phyloP scores from a whole-genome alignment of 2,888 invertebrate genomes.

The Leptopilina drosophilae region DNA sequence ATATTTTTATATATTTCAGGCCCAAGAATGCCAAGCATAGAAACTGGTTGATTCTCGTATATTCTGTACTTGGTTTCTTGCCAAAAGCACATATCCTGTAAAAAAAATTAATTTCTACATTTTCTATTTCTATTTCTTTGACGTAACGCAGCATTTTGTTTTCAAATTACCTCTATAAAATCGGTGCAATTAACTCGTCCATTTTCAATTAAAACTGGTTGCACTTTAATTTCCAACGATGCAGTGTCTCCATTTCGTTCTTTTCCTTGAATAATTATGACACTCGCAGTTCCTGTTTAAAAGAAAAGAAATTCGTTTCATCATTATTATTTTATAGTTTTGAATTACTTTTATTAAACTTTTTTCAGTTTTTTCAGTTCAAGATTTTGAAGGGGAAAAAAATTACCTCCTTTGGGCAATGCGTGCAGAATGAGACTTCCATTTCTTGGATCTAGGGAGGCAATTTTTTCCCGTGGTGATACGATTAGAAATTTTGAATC shows the following conservation, averaged over 20 bases:
- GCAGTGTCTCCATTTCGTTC: slow-evolving; percentile 60
- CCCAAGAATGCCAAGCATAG: slow-evolving; percentile 76
- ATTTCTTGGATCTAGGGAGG: slow-evolving; percentile 53
- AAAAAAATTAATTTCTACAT: slow-evolving; percentile 48
- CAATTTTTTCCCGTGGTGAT: slow-evolving; percentile 58
- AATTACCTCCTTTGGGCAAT: slow-evolving; percentile 55
- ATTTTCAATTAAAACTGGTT: slow-evolving; percentile 57
- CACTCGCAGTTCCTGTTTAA: slow-evolving; percentile 49
- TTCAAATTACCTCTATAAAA: slow-evolving; percentile 66
- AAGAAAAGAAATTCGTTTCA: not conserved
- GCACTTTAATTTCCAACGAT: slow-evolving; percentile 67
- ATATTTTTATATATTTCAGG: slow-evolving; percentile 76
- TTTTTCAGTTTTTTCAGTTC: not conserved
- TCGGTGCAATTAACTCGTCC: slow-evolving; percentile 67
- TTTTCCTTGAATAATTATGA: slow-evolving; percentile 54
- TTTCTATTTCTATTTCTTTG: not conserved
- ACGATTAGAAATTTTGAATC: slow-evolving; percentile 64
- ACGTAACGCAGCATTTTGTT: not conserved
- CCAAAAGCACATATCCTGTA: slow-evolving; percentile 75
- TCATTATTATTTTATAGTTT: not conserved
- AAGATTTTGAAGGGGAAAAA: slow-evolving; percentile 2
- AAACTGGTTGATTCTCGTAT: slow-evolving; percentile 72
- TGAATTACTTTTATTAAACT: not conserved
- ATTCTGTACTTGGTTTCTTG: slow-evolving; percentile 68
- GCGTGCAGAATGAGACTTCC: slow-evolving; percentile 58